Conservation (phyloP, 2,797 vertebrate species). For the Masticophis lateralis region DNA sequence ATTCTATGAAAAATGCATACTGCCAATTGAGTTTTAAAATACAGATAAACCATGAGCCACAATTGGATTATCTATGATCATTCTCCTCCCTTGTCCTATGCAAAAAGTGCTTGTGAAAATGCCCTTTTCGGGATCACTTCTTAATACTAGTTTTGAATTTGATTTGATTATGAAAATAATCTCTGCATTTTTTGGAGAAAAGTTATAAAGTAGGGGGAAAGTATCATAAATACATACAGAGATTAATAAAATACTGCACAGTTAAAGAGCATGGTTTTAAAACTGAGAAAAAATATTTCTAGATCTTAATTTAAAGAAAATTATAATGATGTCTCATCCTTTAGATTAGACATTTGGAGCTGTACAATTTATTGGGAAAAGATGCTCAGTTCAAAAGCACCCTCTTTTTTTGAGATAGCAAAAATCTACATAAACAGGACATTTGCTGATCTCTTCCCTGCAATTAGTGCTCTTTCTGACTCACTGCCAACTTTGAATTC, state of each 20-base stretch:
- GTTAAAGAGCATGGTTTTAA: background rate
- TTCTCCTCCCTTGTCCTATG: background rate
- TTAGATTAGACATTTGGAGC: background rate
- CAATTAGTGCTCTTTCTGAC: background rate
- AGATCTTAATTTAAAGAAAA: background rate
- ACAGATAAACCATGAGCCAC: background rate
- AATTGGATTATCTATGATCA: background rate
- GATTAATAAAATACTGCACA: background rate
- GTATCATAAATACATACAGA: background rate
- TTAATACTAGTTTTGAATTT: background rate
- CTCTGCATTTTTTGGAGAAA: background rate
- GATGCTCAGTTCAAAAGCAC: background rate
- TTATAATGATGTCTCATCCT: background rate
- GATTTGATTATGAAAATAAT: background rate
- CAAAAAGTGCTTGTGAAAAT: background rate
- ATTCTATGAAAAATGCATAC: background rate
- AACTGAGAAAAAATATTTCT: background rate
- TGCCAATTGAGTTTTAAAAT: background rate
- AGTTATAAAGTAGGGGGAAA: background rate
- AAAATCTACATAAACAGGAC: background rate
- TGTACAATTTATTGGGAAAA: background rate
- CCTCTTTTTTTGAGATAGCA: background rate
- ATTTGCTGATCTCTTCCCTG: background rate
- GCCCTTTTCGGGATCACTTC: background rate
- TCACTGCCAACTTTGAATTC: background rate